phyloP scores from a whole-genome alignment of 2,888 invertebrate species.

The Lissocephala sabroskyi region DNA sequence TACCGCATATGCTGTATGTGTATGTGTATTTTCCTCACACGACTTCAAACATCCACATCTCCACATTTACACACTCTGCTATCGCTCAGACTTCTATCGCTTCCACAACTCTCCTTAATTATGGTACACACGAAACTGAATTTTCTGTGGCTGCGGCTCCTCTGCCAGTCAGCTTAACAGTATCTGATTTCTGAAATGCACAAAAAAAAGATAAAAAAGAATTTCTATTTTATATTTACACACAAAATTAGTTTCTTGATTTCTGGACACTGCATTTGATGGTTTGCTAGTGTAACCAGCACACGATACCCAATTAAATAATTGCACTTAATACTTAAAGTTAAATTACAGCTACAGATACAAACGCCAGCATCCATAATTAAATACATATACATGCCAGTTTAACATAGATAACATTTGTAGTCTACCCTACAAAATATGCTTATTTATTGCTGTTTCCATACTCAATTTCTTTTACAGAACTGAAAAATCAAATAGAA shows the following conservation, averaged over 20 bases:
- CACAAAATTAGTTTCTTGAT: neutral
- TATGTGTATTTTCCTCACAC: slow-evolving; percentile 50
- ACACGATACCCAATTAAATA: neutral
- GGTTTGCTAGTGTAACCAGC: neutral
- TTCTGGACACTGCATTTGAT: neutral
- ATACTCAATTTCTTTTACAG: slow-evolving; percentile 79
- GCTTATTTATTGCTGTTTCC: slow-evolving; percentile 73
- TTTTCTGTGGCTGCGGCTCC: too few species aligned
- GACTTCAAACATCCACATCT: neutral
- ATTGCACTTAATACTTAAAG: neutral
- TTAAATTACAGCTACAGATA: slow-evolving; percentile 3
- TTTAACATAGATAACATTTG: slow-evolving; percentile 49
- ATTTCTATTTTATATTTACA: neutral
- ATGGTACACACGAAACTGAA: too few species aligned
- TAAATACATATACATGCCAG: slow-evolving; percentile 51
- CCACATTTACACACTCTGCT: too few species aligned
- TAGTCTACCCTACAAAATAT: slow-evolving; percentile 72
- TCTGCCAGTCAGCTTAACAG: too few species aligned
- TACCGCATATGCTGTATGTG: slow-evolving; percentile 50
- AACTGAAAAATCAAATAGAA: slow-evolving; percentile 97
- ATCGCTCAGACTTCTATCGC: too few species aligned
- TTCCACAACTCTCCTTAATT: too few species aligned
- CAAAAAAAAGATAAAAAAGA: neutral
- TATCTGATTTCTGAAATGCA: neutral
- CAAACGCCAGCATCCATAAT: slow-evolving; percentile 30